phyloP scores from a whole-genome alignment of 2,888 invertebrate species.

The Labia minor region DNA sequence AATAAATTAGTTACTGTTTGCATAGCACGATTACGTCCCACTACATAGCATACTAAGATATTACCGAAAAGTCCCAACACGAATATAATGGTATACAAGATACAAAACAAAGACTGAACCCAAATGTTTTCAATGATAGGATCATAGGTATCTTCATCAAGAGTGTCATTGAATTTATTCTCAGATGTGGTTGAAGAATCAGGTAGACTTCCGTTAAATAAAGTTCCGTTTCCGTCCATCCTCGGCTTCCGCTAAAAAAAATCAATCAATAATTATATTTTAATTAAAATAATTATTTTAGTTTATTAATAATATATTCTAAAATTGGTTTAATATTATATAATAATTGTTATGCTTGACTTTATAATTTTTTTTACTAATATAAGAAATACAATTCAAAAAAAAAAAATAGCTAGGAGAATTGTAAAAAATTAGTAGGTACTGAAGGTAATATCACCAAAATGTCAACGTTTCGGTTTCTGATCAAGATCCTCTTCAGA shows the following conservation, averaged over 20 bases:
- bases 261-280: too few relatives aligned
- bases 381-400: too few relatives aligned
- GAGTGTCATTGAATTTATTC: background rate
- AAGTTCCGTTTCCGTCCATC: background rate
- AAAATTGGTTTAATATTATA: too few relatives aligned
- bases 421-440: too few relatives aligned
- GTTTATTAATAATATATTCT: too few relatives aligned
- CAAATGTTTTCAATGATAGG: conserved; percentile 50
- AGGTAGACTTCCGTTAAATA: background rate
- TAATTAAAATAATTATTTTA: too few relatives aligned
- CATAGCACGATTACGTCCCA: conserved; percentile 86
- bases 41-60: conserved; percentile 85
- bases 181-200: background rate
- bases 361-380: too few relatives aligned
- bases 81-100: conserved; percentile 71
- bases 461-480: too few relatives aligned
- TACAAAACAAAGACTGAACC: conserved; percentile 62
- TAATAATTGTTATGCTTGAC: too few relatives aligned
- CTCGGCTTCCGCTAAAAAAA: background rate
- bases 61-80: conserved; percentile 83
- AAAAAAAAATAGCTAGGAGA: too few relatives aligned
- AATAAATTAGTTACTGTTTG: conserved; percentile 97
- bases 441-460: too few relatives aligned
- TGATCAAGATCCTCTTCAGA: too few relatives aligned
- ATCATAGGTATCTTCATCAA: background rate